Percentiles rank a stretch among this genome's conserved stretches.
These are phyloP conservation scores for Harmothoe impar DNA, from an alignment of 2,888 invertebrate genomes.

Conservation along the genomic window DNA sequence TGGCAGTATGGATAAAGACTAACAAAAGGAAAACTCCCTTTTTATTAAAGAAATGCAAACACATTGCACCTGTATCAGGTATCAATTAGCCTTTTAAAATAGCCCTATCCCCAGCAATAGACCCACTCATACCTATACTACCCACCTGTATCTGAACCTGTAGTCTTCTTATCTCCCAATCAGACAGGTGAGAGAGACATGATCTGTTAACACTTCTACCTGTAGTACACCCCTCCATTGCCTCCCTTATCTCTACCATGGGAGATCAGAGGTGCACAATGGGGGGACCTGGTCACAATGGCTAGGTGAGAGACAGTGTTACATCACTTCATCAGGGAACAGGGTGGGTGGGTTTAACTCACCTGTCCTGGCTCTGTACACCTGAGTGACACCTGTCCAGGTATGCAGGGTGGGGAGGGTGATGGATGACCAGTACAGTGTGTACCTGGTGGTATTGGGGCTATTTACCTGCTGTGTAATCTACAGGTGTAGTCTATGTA, in stretches of 20 bases:
- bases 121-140: neutral
- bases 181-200: conserved; percentile 40
- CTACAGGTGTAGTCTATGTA: neutral
- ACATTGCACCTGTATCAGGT: neutral
- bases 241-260: neutral
- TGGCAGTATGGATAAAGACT: too few relatives aligned
- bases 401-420: neutral
- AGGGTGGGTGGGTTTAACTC: conserved; percentile 14
- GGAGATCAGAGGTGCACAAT: neutral
- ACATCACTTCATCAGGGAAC: conserved; percentile 10
- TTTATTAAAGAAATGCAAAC: neutral
- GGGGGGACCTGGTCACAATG: neutral
- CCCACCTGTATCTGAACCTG: neutral
- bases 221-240: neutral
- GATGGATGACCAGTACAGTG: conserved; percentile 28
- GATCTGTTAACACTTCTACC: conserved; percentile 33
- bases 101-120: neutral
- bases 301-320: neutral
- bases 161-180: neutral
- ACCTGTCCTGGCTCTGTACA: neutral
- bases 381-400: conserved; percentile 20
- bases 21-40: too few relatives aligned
- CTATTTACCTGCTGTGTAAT: neutral
- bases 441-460: neutral
- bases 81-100: neutral